Evolutionary conservation across 2,797 vertebrate genomes (phyloP).

Genomic region (Chiloscyllium punctatum): DNA sequence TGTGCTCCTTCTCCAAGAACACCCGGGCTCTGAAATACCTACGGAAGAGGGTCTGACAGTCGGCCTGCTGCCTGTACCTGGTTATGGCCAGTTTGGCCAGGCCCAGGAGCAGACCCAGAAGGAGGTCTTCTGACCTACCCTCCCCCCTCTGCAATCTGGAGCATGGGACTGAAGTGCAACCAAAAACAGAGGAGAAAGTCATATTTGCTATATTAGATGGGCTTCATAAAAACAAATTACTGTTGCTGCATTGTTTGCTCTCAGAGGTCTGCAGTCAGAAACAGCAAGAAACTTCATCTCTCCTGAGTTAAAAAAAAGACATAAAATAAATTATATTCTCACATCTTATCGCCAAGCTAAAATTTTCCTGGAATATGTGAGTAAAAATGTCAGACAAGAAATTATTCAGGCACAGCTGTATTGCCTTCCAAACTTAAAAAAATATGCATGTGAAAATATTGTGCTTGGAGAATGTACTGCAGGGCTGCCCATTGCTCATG

Average conservation of each 20-base stretch:
- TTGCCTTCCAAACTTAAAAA: background rate
- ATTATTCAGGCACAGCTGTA: background rate
- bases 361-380: background rate
- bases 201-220: background rate
- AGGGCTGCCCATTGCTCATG: background rate
- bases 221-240: background rate
- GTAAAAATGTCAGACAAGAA: background rate
- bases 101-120: no score
- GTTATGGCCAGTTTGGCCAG: no score
- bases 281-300: background rate
- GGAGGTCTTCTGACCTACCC: no score
- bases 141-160: no score
- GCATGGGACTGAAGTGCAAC: no score
- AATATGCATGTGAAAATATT: background rate
- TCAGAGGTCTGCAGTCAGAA: background rate
- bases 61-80: no score
- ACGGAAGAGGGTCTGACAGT: no score
- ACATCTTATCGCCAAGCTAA: background rate
- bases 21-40: no score
- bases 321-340: background rate
- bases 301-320: background rate
- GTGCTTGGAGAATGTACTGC: background rate
- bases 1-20: no score
- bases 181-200: no score
- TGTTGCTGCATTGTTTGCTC: background rate